Base-by-base conservation (phyloP, 2,888 invertebrate species). In the Notocelia uddmanniana region DNA sequence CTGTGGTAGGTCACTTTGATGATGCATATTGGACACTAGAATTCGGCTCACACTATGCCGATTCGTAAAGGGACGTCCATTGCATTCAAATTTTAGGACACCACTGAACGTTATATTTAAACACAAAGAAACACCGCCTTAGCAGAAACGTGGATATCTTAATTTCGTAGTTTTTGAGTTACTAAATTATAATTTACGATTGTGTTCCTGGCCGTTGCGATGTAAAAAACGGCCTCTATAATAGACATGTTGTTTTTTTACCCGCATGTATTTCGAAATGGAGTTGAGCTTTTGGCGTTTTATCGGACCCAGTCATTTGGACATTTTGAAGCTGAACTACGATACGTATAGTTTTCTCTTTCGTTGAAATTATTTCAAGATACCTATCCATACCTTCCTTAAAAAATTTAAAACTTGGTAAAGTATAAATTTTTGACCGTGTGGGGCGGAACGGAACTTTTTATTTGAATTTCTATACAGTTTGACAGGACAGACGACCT, bases 131-230 rank as follows among this genome's bases (percentile, higher is more conserved):
- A 84, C 78, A 84, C 93, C 93, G 92, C 87, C 88, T 74, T 83
- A 83, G 83, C 82, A 78, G 80, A 83, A 83, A 78, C 80, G 78
- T 84, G 82, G 92, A 93, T 93, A 91, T 91, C 93, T 93, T 89
- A 91, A 93, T 93, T 93, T 87, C 81, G 83, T 83, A 85, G 86
- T 84, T 85, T 87, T 82, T 76, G 77, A 83, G 85, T 85, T 85
- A 85, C 87, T 91, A 92, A 92, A 92, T 92, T 92, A 93, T 93
- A 93, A 92, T 92, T 92, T 93, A 93, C 88, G 90, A 89, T 89
- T 87, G 86, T 85, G 82, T 85, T 88, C 79, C 83, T 88, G 85
- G 88, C 80, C 84, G 81, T 81, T 77, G 79, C 77, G 78, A 75
- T 77, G 83, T 85, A 89, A 93, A 93, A 93, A 92, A 83, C 82